Evolutionary conservation across 2,113 vertebrate species (phyloP).

Genomic region (Ariopsis seemanni): DNA sequence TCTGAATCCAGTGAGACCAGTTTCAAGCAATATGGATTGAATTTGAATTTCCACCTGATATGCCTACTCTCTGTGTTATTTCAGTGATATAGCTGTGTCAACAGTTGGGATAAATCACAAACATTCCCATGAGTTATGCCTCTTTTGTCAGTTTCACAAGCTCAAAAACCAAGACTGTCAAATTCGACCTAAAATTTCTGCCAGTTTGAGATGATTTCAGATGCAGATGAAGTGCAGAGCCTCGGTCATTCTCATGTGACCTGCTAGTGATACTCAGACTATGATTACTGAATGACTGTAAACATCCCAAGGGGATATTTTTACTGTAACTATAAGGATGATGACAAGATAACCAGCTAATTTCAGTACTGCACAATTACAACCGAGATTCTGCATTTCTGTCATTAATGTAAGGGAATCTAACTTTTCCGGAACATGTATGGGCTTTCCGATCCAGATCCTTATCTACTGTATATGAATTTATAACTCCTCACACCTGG

Average conservation of each 20-base stretch:
- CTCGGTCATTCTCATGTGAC: neutral
- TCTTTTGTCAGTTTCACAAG: neutral
- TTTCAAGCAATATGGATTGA: too few relatives aligned
- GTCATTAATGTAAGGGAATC: neutral
- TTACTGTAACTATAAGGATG: neutral
- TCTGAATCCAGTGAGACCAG: too few relatives aligned
- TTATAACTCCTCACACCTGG: neutral
- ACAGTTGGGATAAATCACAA: neutral
- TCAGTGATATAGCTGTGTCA: neutral
- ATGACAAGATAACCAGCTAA: neutral
- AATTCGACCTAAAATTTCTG: neutral
- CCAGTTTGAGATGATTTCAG: neutral
- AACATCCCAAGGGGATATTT: neutral
- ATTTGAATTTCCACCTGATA: too few relatives aligned
- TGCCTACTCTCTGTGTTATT: too few relatives aligned
- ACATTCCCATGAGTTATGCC: neutral
- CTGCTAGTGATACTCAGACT: neutral
- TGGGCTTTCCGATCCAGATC: neutral
- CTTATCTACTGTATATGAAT: neutral
- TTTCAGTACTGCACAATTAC: neutral
- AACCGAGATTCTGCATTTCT: neutral
- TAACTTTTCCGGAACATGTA: neutral
- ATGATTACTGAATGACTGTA: neutral
- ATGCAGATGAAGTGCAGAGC: neutral
- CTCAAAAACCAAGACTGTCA: neutral